A percentile compares a stretch with the other conserved stretches of the same genome.
Evolutionary conservation across 2,113 vertebrate genomes (phyloP).

Genomic region (Thomomys bottae): DNA sequence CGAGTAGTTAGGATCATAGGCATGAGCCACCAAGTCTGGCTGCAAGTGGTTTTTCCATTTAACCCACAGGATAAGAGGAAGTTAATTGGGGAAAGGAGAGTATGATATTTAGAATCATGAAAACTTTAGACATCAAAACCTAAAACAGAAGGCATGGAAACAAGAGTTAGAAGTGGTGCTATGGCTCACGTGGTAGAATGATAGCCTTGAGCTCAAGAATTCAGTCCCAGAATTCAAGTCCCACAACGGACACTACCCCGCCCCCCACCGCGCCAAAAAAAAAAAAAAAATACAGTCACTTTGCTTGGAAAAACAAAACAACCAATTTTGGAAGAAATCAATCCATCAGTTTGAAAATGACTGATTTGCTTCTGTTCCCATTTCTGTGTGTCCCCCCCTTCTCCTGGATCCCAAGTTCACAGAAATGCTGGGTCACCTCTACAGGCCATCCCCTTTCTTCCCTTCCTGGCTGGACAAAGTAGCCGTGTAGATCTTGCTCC

Average conservation of each 20-base stretch:
- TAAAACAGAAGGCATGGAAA: constrained; percentile 1
- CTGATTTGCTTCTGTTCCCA: not conserved
- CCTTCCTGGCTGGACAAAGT: not conserved
- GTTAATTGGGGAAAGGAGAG: not conserved
- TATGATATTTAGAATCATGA: not conserved
- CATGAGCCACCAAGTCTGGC: too few relatives aligned
- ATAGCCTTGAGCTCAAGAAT: too few relatives aligned
- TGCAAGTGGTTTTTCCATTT: not conserved
- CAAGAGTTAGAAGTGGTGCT: too few relatives aligned
- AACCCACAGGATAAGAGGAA: constrained; percentile 37
- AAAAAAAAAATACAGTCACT: not conserved
- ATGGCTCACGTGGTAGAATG: too few relatives aligned
- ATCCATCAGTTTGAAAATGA: constrained; percentile 6
- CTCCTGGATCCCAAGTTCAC: too few relatives aligned
- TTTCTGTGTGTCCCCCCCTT: too few relatives aligned
- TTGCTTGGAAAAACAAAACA: not conserved
- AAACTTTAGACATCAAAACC: constrained; percentile 3
- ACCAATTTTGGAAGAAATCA: not conserved
- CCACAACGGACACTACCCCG: too few relatives aligned
- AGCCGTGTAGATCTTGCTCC: not conserved
- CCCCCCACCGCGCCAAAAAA: too few relatives aligned
- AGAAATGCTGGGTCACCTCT: not conserved
- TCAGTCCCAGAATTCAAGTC: too few relatives aligned
- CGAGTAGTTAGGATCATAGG: too few relatives aligned
- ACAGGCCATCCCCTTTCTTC: not conserved